Evolutionary conservation across 1,140 invertebrate genomes (phyloP), one percentile per base, ranked within the genome.

Genomic region (Apis cerana): DNA sequence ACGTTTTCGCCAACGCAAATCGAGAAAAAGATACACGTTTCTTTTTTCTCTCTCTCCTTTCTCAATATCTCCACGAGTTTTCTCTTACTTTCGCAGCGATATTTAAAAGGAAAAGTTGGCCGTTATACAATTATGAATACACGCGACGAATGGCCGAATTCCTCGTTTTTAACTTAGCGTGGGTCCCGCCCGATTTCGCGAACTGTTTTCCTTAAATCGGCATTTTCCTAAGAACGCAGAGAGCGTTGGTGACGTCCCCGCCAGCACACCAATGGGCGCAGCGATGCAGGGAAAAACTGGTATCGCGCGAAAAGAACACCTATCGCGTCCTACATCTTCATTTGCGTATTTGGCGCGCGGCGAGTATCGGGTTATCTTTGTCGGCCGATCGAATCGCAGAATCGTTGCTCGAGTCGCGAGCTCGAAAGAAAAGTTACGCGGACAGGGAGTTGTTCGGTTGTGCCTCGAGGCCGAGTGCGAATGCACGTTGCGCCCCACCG

Each of bases 261-360:
- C 23, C 48, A 15, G 56, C 58, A 10, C 59, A 59, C 19, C 64
- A 50, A 62, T 54, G 69, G 69, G n/a, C 21, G 69, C 69, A 74
- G 65, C 78, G 59, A 72, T n/a, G 27, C 79, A 21, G 72, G 50
- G 70, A 82, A 82, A 82, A 82, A 82, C 72, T 69, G 71, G 80
- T 82, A 82, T 50, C 80, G 80, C 64, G 74, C 74, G 83, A 72
- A 72, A 68, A 78, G 62, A 43, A 62, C 59, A 59, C 50, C 81
- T 85, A 82, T 82, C 69, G 64, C 48, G 74, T 75, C 75, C 80
- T 72, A 75, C 64, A 86, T 86, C 70, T 83, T 87, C 75, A 86
- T 83, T 86, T 72, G 80, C 70, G 71, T 70, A 83, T 87, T 87
- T 80, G 75, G 82, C 77, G 58, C 52, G 33, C 62, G 43, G 50